These are phyloP conservation scores for Cydia amplana DNA, from an alignment of 1,140 invertebrate genomes.

Conservation along the genomic window DNA sequence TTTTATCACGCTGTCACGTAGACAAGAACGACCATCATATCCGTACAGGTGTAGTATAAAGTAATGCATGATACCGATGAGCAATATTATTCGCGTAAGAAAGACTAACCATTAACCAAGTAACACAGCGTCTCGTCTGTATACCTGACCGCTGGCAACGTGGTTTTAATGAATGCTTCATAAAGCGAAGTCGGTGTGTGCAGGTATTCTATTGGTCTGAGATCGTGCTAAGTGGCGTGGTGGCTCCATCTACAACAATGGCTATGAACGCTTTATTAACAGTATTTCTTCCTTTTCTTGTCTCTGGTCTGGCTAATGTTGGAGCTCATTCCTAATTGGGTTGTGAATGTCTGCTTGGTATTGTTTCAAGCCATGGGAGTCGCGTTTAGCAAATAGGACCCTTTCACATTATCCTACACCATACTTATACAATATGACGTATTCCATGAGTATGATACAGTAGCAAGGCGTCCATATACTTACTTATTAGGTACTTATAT, in stretches of 20 bases:
- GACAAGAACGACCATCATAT: too few relatives aligned
- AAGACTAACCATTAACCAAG: too few relatives aligned
- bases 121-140: too few relatives aligned
- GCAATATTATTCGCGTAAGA: too few relatives aligned
- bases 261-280: neutral
- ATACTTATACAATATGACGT: neutral
- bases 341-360: neutral
- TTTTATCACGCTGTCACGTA: too few relatives aligned
- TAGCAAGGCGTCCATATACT: too few relatives aligned
- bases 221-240: neutral
- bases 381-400: neutral
- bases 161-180: neutral
- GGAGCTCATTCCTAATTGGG: neutral
- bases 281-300: neutral
- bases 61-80: too few relatives aligned
- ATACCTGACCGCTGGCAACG: too few relatives aligned
- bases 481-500: too few relatives aligned
- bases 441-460: too few relatives aligned
- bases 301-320: neutral
- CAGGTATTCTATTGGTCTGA: neutral
- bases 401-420: neutral
- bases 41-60: too few relatives aligned
- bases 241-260: neutral
- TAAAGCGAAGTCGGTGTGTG: neutral
- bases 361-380: constrained; percentile 3